These are phyloP conservation scores for Hiodon alosoides DNA, from an alignment of 2,113 vertebrate genomes.

Conservation along the genomic window DNA sequence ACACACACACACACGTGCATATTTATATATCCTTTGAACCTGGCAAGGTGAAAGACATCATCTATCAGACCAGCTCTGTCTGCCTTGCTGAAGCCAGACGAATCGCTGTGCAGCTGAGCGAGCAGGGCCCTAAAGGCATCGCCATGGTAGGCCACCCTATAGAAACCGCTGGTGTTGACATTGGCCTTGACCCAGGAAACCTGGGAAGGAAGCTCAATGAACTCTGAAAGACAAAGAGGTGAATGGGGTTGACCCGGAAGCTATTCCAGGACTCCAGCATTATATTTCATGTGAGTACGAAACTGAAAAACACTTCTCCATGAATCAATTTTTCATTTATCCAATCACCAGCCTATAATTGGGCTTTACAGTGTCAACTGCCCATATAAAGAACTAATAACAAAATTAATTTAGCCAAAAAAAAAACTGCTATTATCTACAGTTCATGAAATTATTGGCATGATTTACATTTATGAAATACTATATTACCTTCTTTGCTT, in stretches of 20 bases:
- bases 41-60: conserved; percentile 31
- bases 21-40: not conserved
- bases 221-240: not conserved
- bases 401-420: conserved; percentile 21
- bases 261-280: too few species aligned
- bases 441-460: conserved; percentile 31
- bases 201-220: conserved; percentile 17
- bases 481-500: conserved; percentile 44
- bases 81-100: not conserved
- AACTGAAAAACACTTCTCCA: not conserved
- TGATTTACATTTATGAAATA: conserved; percentile 47
- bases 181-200: conserved; percentile 33
- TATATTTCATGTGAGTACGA: too few species aligned
- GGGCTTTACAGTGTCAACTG: not conserved
- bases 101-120: conserved; percentile 11
- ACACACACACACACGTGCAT: too few species aligned
- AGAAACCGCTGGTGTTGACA: conserved; percentile 29
- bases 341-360: not conserved
- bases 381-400: not conserved
- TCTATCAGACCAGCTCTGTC: conserved; percentile 27
- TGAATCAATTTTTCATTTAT: not conserved
- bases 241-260: too few species aligned
- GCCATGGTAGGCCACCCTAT: conserved; percentile 29
- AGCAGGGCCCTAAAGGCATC: conserved; percentile 3
- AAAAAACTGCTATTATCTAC: conserved; percentile 40